Conservation (phyloP, 2,888 invertebrate genomes). For the Cloeon dipterum region DNA sequence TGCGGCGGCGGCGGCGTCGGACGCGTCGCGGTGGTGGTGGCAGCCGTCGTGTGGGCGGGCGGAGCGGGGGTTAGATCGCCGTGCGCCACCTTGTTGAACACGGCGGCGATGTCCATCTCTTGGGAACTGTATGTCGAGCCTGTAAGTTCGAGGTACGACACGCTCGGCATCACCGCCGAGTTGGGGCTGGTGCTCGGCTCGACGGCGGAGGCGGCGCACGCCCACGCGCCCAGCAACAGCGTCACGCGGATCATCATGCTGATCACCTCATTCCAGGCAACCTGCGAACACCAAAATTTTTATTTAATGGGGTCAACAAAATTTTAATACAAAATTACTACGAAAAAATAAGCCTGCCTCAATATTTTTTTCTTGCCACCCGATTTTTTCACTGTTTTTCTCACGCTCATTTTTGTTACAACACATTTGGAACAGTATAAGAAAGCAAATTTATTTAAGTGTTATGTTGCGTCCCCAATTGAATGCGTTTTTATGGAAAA, state of each 20-base stretch:
- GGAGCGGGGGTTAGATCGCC: slow-evolving; percentile 36
- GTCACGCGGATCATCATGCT: background rate
- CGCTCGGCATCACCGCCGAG: slow-evolving; percentile 4
- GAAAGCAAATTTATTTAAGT: too few species aligned
- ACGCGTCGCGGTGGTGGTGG: slow-evolving; percentile 14
- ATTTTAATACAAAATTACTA: too few species aligned
- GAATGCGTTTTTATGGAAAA: too few species aligned
- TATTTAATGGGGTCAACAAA: too few species aligned
- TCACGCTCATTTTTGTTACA: too few species aligned
- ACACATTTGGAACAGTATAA: too few species aligned
- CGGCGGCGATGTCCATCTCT: slow-evolving; percentile 40
- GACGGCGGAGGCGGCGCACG: background rate
- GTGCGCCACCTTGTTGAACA: slow-evolving; percentile 43
- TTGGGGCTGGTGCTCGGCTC: background rate
- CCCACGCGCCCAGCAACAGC: background rate
- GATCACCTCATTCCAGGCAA: too few species aligned
- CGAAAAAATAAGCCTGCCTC: too few species aligned
- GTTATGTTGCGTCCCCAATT: too few species aligned
- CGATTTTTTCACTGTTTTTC: too few species aligned
- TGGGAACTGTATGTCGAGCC: slow-evolving; percentile 21
- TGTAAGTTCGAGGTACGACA: slow-evolving; percentile 23
- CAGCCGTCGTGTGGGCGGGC: slow-evolving; percentile 28
- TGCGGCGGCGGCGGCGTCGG: slow-evolving; percentile 9
- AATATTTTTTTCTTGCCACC: too few species aligned
- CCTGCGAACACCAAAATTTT: too few species aligned